Evolutionary conservation across 2,888 invertebrate species (phyloP).

Genomic region (Lepidonotus clava): DNA sequence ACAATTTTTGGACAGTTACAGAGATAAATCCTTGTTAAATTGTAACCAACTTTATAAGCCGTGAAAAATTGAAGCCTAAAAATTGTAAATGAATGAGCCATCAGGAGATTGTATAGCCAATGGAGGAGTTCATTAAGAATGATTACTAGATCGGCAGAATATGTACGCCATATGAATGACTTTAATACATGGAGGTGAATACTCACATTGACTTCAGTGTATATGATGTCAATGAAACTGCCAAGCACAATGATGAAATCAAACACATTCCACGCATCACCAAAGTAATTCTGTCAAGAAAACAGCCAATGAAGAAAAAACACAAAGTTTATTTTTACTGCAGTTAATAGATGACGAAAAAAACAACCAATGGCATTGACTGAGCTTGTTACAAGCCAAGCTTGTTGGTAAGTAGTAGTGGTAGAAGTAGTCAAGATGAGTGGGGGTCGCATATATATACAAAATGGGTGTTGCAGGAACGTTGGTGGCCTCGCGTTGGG

Average conservation of each 20-base stretch:
- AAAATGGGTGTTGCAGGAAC: conserved; percentile 12
- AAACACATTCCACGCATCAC: conserved; percentile 81
- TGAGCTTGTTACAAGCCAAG: conserved; percentile 28
- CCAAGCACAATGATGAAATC: conserved; percentile 81
- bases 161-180: conserved; percentile 34
- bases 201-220: conserved; percentile 96
- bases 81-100: neutral
- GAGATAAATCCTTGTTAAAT: too few relatives aligned
- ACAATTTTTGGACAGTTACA: too few relatives aligned
- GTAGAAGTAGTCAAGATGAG: neutral
- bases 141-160: conserved; percentile 38
- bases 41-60: too few relatives aligned
- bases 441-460: neutral
- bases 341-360: conserved; percentile 28
- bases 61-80: too few relatives aligned
- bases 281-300: conserved; percentile 80
- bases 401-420: conserved; percentile 3
- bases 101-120: neutral
- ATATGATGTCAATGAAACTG: conserved; percentile 84
- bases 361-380: conserved; percentile 43
- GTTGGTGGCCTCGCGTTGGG: conserved; percentile 26
- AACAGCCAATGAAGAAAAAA: conserved; percentile 44
- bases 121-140: neutral
- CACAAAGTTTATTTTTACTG: conserved; percentile 34
- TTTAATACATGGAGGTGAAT: conserved; percentile 66